Percentiles rank a stretch among this genome's conserved stretches.
Conservation (phyloP, 1,140 invertebrate genomes). For the Zelostemma sp. region DNA sequence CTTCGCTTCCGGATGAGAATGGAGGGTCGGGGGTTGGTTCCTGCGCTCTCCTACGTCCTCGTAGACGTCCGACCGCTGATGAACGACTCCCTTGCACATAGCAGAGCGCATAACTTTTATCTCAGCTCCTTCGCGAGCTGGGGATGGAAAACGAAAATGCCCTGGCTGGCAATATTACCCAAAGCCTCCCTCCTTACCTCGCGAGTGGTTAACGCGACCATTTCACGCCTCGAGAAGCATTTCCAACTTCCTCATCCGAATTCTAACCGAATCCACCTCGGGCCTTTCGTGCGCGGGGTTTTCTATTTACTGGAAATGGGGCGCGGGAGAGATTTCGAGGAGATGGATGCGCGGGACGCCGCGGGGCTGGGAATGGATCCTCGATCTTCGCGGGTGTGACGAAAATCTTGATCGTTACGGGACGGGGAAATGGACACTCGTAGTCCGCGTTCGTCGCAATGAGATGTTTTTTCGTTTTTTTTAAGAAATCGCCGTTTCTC, state of each 20-base stretch:
- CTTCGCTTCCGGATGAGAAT: slow-evolving; percentile 48
- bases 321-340: slow-evolving; percentile 24
- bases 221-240: slow-evolving; percentile 67
- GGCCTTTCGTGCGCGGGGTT: slow-evolving; percentile 49
- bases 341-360: slow-evolving; percentile 23
- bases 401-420: background rate
- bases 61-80: slow-evolving; percentile 67
- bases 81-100: slow-evolving; percentile 69
- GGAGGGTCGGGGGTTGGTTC: slow-evolving; percentile 44
- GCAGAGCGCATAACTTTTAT: slow-evolving; percentile 69
- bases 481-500: too few species aligned
- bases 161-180: slow-evolving; percentile 36
- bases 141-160: slow-evolving; percentile 41
- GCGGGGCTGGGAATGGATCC: background rate
- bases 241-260: slow-evolving; percentile 60
- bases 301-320: slow-evolving; percentile 61
- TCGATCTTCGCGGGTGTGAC: background rate
- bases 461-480: slow-evolving; percentile 21
- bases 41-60: slow-evolving; percentile 63
- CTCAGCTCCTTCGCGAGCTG: slow-evolving; percentile 61
- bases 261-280: slow-evolving; percentile 63
- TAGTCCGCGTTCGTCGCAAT: too few species aligned
- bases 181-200: slow-evolving; percentile 29
- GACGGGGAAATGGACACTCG: too few species aligned
- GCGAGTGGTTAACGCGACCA: slow-evolving; percentile 67